These are phyloP conservation scores for Bradypodion ventrale DNA, from an alignment of 2,797 vertebrate genomes.

Conservation along the genomic window DNA sequence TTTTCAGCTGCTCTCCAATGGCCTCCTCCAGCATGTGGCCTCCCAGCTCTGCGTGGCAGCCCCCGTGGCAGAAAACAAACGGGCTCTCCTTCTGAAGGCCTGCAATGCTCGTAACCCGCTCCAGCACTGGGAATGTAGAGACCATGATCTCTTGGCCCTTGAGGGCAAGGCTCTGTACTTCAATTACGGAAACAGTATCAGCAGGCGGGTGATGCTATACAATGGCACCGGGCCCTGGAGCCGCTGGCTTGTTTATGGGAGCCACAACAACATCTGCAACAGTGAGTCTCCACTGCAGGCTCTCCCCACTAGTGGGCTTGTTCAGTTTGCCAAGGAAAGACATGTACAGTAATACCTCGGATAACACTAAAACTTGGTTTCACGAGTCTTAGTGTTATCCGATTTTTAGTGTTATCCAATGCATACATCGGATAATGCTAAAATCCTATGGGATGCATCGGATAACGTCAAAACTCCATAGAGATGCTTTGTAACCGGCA, in stretches of 20 bases:
- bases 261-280: background rate
- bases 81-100: background rate
- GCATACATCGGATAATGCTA: too few relatives aligned
- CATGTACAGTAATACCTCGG: too few relatives aligned
- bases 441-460: too few relatives aligned
- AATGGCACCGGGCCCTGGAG: background rate
- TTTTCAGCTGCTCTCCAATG: background rate
- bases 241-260: conserved; percentile 7
- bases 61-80: background rate
- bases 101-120: background rate
- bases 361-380: too few relatives aligned
- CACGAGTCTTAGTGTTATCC: too few relatives aligned
- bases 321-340: background rate
- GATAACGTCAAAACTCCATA: too few relatives aligned
- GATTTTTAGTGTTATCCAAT: too few relatives aligned
- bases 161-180: conserved; percentile 10
- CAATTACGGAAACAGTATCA: conserved; percentile 8
- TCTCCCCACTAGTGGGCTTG: background rate
- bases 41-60: conserved; percentile 15
- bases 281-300: background rate
- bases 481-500: too few relatives aligned
- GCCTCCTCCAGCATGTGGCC: conserved; percentile 2
- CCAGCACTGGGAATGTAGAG: background rate
- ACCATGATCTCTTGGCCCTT: conserved; percentile 15
- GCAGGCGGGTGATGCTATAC: background rate